A percentile compares a stretch with the other conserved stretches of the same genome.
These are phyloP conservation scores for Drosophila paramelanica DNA, from an alignment of 2,888 invertebrate species.

Conservation along the genomic window DNA sequence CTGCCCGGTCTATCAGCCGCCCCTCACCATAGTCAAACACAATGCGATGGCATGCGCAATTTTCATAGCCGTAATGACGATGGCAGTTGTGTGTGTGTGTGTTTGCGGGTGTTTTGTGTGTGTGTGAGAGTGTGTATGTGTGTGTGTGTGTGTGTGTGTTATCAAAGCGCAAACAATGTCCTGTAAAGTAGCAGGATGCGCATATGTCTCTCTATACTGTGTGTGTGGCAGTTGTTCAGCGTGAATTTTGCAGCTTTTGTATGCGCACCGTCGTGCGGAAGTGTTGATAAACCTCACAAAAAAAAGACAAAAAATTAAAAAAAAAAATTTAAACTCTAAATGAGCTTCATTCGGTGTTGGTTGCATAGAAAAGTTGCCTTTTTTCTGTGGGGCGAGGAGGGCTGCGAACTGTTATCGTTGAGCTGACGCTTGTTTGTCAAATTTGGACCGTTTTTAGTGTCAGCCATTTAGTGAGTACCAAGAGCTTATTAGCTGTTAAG, in stretches of 20 bases:
- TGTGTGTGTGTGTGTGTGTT: constrained; percentile 47
- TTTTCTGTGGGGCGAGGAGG: not conserved
- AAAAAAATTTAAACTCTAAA: constrained; percentile 24
- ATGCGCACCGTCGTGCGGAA: constrained; percentile 76
- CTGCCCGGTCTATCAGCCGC: not conserved
- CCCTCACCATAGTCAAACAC: constrained; percentile 63
- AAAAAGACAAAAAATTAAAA: constrained; percentile 18
- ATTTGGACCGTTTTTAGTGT: constrained; percentile 21
- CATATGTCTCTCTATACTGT: constrained; percentile 54
- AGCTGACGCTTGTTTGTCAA: constrained; percentile 21
- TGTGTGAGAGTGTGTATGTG: constrained; percentile 17
- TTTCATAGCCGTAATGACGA: constrained; percentile 74
- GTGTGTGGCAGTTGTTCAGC: constrained; percentile 46
- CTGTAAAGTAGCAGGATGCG: constrained; percentile 79
- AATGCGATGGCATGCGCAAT: constrained; percentile 74
- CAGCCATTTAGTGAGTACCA: constrained; percentile 5
- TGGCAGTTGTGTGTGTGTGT: constrained; percentile 34
- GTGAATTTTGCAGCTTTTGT: constrained; percentile 72
- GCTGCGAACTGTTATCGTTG: constrained; percentile 2
- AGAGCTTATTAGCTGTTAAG: constrained; percentile 11
- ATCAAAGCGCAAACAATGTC: constrained; percentile 79
- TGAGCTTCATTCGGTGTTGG: constrained; percentile 52
- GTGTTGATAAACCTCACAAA: constrained; percentile 71
- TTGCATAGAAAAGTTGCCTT: constrained; percentile 27
- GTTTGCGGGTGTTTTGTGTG: constrained; percentile 8